Conservation (phyloP, 2,888 invertebrate species). For the Microctonus aethiopoides region DNA sequence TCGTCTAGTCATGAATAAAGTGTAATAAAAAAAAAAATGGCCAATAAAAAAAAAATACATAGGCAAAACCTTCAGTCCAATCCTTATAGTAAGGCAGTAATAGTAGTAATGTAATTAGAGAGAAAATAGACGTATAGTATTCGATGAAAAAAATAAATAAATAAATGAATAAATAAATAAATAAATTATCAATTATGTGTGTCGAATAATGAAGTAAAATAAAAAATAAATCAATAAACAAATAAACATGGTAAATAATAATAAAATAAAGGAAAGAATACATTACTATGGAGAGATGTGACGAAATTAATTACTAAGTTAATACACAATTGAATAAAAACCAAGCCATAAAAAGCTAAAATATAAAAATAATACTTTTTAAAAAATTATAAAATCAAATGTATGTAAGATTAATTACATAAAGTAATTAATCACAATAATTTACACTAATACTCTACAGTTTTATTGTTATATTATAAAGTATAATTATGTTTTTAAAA, state of each 20-base stretch:
- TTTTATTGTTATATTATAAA: constrained; percentile 43
- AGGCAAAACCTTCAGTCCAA: constrained; percentile 65
- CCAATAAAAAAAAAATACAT: constrained; percentile 56
- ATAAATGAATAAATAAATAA: too few species aligned
- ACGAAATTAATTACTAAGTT: constrained; percentile 44
- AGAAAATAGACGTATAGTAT: constrained; percentile 46
- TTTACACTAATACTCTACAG: constrained; percentile 50
- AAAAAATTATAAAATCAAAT: constrained; percentile 39
- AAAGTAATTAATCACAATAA: constrained; percentile 44
- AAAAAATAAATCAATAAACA: constrained; percentile 24
- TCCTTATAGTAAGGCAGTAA: constrained; percentile 66
- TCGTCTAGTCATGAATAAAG: constrained; percentile 41
- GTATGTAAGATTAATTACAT: constrained; percentile 43
- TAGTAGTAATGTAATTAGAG: constrained; percentile 59
- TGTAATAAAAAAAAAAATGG: constrained; percentile 43
- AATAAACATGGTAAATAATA: constrained; percentile 35
- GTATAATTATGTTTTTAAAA: constrained; percentile 37
- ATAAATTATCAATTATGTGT: constrained; percentile 9
- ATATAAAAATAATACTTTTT: constrained; percentile 45
- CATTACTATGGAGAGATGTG: constrained; percentile 42
- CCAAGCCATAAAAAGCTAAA: constrained; percentile 53
- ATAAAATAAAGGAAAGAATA: constrained; percentile 37
- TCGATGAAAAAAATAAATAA: constrained; percentile 37
- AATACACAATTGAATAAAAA: constrained; percentile 43
- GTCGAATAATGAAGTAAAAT: constrained; percentile 35